Evolutionary conservation across 2,888 invertebrate species (phyloP).

Genomic region (Acrobasis suavella): DNA sequence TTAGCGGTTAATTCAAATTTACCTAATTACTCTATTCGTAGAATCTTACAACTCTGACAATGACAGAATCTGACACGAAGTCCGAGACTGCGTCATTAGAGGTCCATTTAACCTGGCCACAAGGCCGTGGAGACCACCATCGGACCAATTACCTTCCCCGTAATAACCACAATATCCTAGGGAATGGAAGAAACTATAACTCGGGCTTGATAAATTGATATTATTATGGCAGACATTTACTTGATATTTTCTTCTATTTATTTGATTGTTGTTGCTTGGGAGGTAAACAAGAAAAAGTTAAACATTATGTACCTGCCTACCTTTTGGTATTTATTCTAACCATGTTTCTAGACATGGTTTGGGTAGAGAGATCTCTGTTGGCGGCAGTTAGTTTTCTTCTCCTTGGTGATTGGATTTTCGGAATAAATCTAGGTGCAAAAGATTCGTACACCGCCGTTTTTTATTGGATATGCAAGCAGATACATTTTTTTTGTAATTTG

Average conservation of each 20-base stretch:
- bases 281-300: too few relatives aligned
- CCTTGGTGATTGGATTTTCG: too few relatives aligned
- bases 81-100: constrained; percentile 2
- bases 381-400: too few relatives aligned
- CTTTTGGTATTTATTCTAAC: too few relatives aligned
- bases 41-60: neutral
- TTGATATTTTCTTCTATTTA: constrained; percentile 2
- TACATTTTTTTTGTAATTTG: too few relatives aligned
- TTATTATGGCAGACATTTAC: constrained; percentile 15
- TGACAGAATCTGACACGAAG: neutral
- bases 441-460: too few relatives aligned
- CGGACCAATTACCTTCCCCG: constrained; percentile 5
- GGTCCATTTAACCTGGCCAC: constrained; percentile 8
- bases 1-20: too few relatives aligned
- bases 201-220: constrained; percentile 12
- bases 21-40: constrained; percentile 2
- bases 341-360: too few relatives aligned
- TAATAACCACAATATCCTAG: constrained; percentile 17
- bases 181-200: constrained; percentile 12
- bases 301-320: too few relatives aligned
- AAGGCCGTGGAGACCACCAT: constrained; percentile 14
- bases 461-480: too few relatives aligned
- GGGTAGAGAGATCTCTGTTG: too few relatives aligned
- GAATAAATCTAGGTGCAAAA: too few relatives aligned
- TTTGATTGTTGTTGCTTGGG: neutral